phyloP scores from a whole-genome alignment of 2,797 vertebrate genomes.

The Tiaroga cobitis region DNA sequence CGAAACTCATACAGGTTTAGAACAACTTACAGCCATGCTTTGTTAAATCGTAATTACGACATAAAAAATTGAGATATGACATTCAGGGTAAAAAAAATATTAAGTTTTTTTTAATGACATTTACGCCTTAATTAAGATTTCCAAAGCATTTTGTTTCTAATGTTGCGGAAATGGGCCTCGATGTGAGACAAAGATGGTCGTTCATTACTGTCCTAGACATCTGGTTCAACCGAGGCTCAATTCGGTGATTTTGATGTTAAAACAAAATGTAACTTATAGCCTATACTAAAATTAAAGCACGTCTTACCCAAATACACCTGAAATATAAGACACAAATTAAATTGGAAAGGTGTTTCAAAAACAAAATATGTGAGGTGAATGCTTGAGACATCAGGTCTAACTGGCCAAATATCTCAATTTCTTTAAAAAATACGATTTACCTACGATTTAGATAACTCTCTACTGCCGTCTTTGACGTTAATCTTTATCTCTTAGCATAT shows the following conservation, averaged over 20 bases:
- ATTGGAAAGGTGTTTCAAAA: not conserved
- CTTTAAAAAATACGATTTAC: no score
- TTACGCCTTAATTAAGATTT: no score
- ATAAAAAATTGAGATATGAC: not conserved
- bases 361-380: not conserved
- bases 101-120: no score
- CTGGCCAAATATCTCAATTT: not conserved
- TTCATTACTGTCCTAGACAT: no score
- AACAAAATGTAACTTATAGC: not conserved
- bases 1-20: no score
- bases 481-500: no score
- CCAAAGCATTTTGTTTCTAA: not conserved
- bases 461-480: not conserved
- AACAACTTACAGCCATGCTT: not conserved
- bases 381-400: not conserved
- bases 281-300: not conserved
- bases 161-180: not conserved
- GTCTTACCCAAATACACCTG: not conserved
- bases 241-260: not conserved
- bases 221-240: not conserved
- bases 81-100: no score
- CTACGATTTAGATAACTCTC: not conserved
- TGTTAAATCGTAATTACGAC: not conserved
- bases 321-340: not conserved
- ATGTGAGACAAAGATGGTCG: not conserved